These are phyloP conservation scores for Labroides dimidiatus DNA, from an alignment of 2,797 vertebrate species.

Conservation along the genomic window DNA sequence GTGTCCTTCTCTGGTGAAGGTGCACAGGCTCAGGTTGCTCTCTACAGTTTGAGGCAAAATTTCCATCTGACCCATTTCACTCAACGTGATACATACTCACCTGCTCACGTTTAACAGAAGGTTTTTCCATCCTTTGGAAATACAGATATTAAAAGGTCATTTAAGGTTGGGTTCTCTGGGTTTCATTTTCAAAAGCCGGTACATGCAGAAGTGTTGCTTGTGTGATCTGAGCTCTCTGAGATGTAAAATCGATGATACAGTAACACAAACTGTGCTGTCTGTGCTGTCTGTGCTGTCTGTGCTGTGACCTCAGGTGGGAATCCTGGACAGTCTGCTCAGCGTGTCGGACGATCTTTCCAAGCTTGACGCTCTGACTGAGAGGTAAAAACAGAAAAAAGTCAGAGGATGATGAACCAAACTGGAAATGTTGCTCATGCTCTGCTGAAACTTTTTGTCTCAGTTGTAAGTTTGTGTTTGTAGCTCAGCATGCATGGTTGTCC, in stretches of 20 bases:
- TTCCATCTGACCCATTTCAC: constrained; percentile 75
- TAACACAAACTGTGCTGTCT: constrained; percentile 31
- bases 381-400: constrained; percentile 82
- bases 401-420: not conserved
- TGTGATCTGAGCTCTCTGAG: not conserved
- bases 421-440: not conserved
- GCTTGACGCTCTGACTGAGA: constrained; percentile 91
- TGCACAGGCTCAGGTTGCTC: constrained; percentile 75
- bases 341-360: constrained; percentile 93
- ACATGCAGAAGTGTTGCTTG: not conserved
- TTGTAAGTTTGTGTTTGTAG: not conserved
- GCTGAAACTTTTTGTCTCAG: not conserved
- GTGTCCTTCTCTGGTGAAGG: constrained; percentile 77
- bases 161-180: not conserved
- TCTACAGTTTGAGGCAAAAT: constrained; percentile 69
- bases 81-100: constrained; percentile 43
- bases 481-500: constrained; percentile 34
- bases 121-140: not conserved
- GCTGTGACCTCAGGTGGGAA: constrained; percentile 88
- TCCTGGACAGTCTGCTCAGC: constrained; percentile 91
- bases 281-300: constrained; percentile 23
- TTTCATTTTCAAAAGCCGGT: not conserved
- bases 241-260: constrained; percentile 5
- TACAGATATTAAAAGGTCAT: not conserved
- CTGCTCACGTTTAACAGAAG: not conserved